A percentile compares a stretch with the other conserved stretches of the same genome.
These are phyloP conservation scores for Thaleichthys pacificus DNA, from an alignment of 2,797 vertebrate genomes.

Conservation along the genomic window DNA sequence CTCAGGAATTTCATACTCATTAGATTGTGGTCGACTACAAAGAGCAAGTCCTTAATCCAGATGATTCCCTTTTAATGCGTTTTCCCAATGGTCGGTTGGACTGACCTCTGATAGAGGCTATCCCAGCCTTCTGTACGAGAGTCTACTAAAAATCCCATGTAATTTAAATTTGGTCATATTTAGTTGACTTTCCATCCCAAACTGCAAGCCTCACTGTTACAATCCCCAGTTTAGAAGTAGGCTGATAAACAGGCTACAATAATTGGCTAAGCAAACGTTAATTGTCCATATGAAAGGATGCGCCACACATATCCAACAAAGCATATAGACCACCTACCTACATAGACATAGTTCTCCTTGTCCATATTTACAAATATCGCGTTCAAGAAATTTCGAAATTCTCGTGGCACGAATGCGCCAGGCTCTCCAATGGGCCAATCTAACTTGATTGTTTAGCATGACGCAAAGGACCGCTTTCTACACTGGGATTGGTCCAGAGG, in stretches of 20 bases:
- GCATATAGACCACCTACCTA: too few species aligned
- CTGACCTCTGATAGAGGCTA: too few species aligned
- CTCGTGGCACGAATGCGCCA: rapidly evolving
- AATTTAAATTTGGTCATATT: too few species aligned
- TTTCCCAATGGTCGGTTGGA: not conserved
- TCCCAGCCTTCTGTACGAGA: too few species aligned
- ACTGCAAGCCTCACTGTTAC: too few species aligned
- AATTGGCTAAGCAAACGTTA: too few species aligned
- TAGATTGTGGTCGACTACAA: not conserved
- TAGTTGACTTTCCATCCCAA: too few species aligned
- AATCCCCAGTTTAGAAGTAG: too few species aligned
- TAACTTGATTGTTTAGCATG: constrained; percentile 7
- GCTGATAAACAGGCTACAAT: too few species aligned
- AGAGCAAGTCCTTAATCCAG: not conserved
- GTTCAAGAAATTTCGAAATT: not conserved
- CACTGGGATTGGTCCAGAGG: constrained; percentile 44
- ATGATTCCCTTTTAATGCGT: not conserved
- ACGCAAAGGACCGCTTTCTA: not conserved
- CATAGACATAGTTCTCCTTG: constrained; percentile 29
- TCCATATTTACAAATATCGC: constrained; percentile 28
- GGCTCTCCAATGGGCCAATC: constrained; percentile 12
- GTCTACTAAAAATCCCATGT: too few species aligned
- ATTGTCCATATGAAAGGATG: not conserved
- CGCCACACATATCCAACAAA: too few species aligned
- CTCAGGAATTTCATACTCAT: constrained; percentile 1